Evolutionary conservation across 2,797 vertebrate species (phyloP).

Genomic region (Vultur gryphus): DNA sequence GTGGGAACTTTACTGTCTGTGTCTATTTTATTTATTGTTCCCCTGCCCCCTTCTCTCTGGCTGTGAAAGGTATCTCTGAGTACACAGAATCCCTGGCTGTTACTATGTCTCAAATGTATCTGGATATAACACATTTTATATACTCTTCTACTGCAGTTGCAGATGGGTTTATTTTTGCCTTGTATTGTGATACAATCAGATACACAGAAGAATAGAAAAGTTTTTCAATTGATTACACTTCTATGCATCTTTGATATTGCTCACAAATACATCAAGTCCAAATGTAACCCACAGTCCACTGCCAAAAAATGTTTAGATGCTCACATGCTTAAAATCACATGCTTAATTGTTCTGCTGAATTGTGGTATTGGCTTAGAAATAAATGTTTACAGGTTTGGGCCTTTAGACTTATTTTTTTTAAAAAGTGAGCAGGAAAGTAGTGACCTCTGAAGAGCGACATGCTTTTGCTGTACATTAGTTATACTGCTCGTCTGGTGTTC

Average conservation of each 20-base stretch:
- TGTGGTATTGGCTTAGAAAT: not conserved
- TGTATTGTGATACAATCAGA: not conserved
- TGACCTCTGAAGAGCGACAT: not conserved
- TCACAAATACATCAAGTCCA: not conserved
- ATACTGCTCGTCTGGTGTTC: not conserved
- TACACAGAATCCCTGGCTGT: not conserved
- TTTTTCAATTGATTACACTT: not conserved
- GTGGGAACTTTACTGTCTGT: not conserved
- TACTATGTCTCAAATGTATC: not conserved
- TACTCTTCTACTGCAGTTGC: not conserved
- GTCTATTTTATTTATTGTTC: not conserved
- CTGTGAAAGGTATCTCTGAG: not conserved
- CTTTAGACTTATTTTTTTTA: not conserved
- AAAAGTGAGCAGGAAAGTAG: not conserved
- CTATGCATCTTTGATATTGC: not conserved
- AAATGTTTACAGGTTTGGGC: not conserved
- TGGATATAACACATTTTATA: not conserved
- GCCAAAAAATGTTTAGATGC: not conserved
- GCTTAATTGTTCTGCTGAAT: not conserved
- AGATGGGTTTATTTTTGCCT: not conserved
- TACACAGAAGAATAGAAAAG: not conserved
- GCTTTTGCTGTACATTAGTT: not conserved
- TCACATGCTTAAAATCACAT: not conserved
- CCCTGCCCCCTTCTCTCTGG: not conserved
- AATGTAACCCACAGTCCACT: not conserved